Evolutionary conservation across 2,797 vertebrate species (phyloP).

Genomic region (Eospalax fontanierii): DNA sequence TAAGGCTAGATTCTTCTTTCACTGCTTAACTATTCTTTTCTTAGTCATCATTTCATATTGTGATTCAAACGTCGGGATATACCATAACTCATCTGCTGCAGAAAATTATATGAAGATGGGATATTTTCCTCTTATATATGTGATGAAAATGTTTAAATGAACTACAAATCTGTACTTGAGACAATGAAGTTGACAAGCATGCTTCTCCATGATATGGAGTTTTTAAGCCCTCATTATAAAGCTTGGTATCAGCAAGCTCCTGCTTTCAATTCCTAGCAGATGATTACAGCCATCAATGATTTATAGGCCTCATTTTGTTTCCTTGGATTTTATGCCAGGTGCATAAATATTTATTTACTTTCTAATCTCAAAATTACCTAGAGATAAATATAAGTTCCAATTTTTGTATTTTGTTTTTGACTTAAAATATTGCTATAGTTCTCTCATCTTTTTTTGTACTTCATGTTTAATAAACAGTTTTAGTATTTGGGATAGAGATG

Average conservation of each 20-base stretch:
- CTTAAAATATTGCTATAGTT: slow-evolving; percentile 46
- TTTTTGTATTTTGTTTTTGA: slow-evolving; percentile 19
- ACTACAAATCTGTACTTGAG: slow-evolving; percentile 49
- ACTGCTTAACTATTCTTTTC: neutral
- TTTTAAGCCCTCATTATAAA: neutral
- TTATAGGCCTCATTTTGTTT: slow-evolving; percentile 35
- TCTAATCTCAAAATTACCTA: slow-evolving; percentile 41
- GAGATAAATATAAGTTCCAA: neutral
- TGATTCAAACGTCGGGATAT: neutral
- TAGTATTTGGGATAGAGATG: slow-evolving; percentile 32
- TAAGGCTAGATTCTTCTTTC: neutral
- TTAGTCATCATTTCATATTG: neutral
- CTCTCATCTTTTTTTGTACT: slow-evolving; percentile 40
- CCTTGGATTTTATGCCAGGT: slow-evolving; percentile 37
- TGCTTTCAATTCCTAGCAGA: neutral
- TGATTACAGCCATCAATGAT: neutral
- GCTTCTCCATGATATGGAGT: neutral
- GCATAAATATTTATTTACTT: slow-evolving; percentile 58
- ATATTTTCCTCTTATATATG: neutral
- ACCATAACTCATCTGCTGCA: neutral
- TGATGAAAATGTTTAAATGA: neutral
- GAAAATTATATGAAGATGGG: slow-evolving; percentile 10
- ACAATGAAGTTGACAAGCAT: neutral
- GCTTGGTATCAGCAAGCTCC: neutral
- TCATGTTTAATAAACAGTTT: slow-evolving; percentile 59